Conservation (phyloP, 2,888 invertebrate species). For the Acanthosepion esculentum region DNA sequence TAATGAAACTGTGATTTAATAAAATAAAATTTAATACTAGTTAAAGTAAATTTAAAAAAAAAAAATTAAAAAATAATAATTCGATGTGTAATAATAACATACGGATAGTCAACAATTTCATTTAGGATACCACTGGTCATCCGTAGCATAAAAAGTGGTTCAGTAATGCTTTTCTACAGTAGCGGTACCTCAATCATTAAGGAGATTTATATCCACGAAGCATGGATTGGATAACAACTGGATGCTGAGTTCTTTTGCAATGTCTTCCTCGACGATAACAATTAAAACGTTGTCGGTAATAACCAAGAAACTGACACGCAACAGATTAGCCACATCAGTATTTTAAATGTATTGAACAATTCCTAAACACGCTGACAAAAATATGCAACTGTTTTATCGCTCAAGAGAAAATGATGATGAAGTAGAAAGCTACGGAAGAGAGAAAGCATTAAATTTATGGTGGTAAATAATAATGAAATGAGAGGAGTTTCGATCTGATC, state of each 20-base stretch:
- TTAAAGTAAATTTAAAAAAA: not conserved
- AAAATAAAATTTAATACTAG: not conserved
- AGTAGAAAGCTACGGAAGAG: not conserved
- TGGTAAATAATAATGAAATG: too few species aligned
- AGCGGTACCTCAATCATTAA: not conserved
- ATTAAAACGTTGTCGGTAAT: not conserved
- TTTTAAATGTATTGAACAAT: not conserved
- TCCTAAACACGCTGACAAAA: not conserved
- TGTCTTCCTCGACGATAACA: not conserved
- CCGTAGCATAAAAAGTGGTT: not conserved
- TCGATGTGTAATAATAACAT: not conserved
- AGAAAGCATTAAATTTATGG: not conserved
- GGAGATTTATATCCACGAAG: not conserved
- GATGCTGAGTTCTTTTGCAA: not conserved
- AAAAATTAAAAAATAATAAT: not conserved
- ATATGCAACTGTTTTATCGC: not conserved
- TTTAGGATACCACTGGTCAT: not conserved
- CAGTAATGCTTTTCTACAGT: slow-evolving; percentile 33
- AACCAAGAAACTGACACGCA: not conserved
- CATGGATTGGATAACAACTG: not conserved
- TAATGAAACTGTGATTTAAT: not conserved
- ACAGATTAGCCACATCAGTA: not conserved
- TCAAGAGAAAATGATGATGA: too few species aligned
- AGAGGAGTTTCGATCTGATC: too few species aligned
- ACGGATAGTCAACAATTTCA: not conserved